These are phyloP conservation scores for Amiota communis DNA, from an alignment of 2,888 invertebrate genomes.

Conservation along the genomic window DNA sequence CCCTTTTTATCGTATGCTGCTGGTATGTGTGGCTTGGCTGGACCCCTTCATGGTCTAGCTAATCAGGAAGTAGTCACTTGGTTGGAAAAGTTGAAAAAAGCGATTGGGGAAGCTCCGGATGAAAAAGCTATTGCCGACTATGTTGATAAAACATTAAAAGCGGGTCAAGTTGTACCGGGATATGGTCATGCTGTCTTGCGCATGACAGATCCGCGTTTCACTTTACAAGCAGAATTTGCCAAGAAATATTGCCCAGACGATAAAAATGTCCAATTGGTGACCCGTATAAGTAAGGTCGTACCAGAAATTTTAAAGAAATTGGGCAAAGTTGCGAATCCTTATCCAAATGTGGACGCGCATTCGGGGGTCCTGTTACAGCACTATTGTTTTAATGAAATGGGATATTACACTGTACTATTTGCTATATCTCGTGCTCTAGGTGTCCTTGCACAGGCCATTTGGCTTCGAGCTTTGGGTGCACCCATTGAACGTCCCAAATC, in stretches of 20 bases:
- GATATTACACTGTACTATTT: constrained; percentile 89
- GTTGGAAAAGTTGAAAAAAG: constrained; percentile 87
- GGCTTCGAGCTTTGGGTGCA: constrained; percentile 83
- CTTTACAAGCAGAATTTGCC: constrained; percentile 86
- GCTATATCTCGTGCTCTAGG: constrained; percentile 88
- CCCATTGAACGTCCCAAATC: constrained; percentile 79
- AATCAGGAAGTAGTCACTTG: constrained; percentile 93
- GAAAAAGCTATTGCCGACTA: constrained; percentile 89
- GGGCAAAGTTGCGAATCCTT: constrained; percentile 90
- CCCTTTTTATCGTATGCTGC: constrained; percentile 86
- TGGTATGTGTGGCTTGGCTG: constrained; percentile 87
- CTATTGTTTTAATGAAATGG: constrained; percentile 87
- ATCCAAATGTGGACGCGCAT: constrained; percentile 92
- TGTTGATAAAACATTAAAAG: constrained; percentile 80
- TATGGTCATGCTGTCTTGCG: constrained; percentile 89
- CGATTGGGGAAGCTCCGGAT: constrained; percentile 84
- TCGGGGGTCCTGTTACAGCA: constrained; percentile 86
- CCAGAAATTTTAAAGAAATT: constrained; percentile 83
- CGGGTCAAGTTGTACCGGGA: constrained; percentile 82
- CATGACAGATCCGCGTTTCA: constrained; percentile 84
- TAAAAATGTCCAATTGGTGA: constrained; percentile 81
- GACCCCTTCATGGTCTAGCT: constrained; percentile 88
- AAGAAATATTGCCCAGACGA: constrained; percentile 85
- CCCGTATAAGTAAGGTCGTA: constrained; percentile 83
- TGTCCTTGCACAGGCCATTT: constrained; percentile 82